These are phyloP conservation scores for Bufo bufo DNA, from an alignment of 2,113 vertebrate genomes.

Conservation along the genomic window DNA sequence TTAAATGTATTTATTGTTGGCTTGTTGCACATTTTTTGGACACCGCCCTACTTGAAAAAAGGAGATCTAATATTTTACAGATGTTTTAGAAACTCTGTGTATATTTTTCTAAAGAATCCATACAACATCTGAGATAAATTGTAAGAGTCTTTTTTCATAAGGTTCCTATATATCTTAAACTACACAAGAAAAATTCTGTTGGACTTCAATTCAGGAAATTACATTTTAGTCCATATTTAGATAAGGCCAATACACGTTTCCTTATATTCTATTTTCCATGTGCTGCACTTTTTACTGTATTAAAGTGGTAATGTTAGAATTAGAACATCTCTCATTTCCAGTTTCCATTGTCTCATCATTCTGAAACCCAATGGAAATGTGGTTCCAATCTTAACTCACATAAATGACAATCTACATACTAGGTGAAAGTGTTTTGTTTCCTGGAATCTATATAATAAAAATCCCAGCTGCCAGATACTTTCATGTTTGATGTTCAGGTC, in stretches of 20 bases:
- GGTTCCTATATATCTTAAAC: constrained; percentile 1
- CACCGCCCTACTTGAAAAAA: background rate
- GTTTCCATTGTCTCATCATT: background rate
- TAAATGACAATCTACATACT: background rate
- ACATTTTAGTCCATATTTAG: constrained; percentile 22
- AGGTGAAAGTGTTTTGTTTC: background rate
- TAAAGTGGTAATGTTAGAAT: too few relatives aligned
- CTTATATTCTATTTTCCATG: background rate
- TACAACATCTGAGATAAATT: constrained; percentile 52
- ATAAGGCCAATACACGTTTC: background rate
- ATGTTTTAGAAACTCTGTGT: constrained; percentile 44
- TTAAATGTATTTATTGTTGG: too few relatives aligned
- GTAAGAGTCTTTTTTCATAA: constrained; percentile 8
- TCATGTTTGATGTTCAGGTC: background rate
- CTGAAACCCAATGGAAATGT: background rate
- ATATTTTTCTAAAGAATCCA: constrained; percentile 38
- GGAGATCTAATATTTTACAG: constrained; percentile 43
- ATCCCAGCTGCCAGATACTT: constrained; percentile 7
- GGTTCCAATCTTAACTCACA: background rate
- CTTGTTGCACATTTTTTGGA: too few relatives aligned
- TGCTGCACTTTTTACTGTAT: background rate
- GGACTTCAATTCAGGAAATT: constrained; percentile 32
- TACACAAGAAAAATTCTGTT: background rate
- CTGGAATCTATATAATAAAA: background rate
- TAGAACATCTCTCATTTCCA: background rate